These are phyloP conservation scores for Sipha flava DNA, from an alignment of 1,140 invertebrate genomes.

Conservation along the genomic window DNA sequence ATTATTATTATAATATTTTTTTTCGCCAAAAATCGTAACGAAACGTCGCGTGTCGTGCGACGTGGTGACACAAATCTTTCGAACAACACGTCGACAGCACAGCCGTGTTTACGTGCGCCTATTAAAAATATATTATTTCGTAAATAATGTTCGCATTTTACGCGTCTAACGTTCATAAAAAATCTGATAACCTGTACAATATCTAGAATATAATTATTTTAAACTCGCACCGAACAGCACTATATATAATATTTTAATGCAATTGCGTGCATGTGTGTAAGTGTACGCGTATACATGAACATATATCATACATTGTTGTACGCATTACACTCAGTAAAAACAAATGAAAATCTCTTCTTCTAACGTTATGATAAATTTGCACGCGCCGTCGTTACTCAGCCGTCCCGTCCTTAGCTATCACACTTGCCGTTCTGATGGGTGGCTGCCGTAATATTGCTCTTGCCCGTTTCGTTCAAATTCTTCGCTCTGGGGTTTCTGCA, in stretches of 20 bases:
- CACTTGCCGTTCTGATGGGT: conserved; percentile 16
- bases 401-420: conserved; percentile 11
- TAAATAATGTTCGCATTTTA: background rate
- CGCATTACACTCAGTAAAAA: background rate
- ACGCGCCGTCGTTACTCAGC: background rate
- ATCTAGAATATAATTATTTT: background rate
- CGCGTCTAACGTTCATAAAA: background rate
- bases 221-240: background rate
- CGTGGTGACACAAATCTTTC: background rate
- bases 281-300: too few species aligned
- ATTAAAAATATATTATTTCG: background rate
- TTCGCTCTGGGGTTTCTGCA: conserved; percentile 8
- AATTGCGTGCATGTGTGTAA: too few species aligned
- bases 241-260: too few species aligned
- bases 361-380: background rate
- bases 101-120: background rate
- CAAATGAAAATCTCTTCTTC: background rate
- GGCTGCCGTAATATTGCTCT: conserved; percentile 1
- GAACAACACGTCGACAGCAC: background rate
- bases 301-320: too few species aligned
- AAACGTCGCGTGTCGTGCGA: background rate
- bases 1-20: too few species aligned
- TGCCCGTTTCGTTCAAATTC: conserved; percentile 17
- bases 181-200: background rate
- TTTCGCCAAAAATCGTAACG: background rate